These are phyloP conservation scores for Charina bottae DNA, from an alignment of 2,113 vertebrate genomes.

Conservation along the genomic window DNA sequence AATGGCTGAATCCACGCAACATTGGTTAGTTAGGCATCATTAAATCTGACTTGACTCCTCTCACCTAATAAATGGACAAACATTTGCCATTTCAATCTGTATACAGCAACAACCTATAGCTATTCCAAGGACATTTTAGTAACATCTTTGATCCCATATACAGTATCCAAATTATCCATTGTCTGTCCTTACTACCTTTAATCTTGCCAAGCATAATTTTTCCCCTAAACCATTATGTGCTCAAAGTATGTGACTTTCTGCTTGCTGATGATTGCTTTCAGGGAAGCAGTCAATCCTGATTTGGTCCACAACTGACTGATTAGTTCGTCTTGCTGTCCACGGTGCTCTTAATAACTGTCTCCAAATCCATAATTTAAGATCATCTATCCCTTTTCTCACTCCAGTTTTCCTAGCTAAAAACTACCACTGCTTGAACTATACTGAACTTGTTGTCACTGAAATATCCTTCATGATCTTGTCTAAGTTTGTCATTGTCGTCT, in stretches of 20 bases:
- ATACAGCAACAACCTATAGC: neutral
- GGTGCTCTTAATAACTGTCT: neutral
- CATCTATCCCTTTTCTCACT: neutral
- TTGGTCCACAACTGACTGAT: neutral
- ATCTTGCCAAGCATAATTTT: neutral
- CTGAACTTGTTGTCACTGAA: neutral
- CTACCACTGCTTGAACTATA: neutral
- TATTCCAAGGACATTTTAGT: neutral
- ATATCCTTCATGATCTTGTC: neutral
- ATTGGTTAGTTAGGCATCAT: neutral
- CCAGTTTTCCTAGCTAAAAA: neutral
- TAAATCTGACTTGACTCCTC: neutral
- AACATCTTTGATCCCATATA: neutral
- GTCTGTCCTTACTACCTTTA: neutral
- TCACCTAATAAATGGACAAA: neutral
- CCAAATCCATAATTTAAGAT: neutral
- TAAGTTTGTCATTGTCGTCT: neutral
- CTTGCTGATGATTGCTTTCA: neutral
- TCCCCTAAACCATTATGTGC: neutral
- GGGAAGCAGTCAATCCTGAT: neutral
- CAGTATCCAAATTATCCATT: neutral
- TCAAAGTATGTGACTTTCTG: neutral
- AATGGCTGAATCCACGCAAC: neutral
- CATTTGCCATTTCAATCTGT: neutral
- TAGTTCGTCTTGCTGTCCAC: neutral